Percentiles rank a stretch among this genome's conserved stretches.
Evolutionary conservation across 2,797 vertebrate species (phyloP).

Genomic region (Periparus ater): DNA sequence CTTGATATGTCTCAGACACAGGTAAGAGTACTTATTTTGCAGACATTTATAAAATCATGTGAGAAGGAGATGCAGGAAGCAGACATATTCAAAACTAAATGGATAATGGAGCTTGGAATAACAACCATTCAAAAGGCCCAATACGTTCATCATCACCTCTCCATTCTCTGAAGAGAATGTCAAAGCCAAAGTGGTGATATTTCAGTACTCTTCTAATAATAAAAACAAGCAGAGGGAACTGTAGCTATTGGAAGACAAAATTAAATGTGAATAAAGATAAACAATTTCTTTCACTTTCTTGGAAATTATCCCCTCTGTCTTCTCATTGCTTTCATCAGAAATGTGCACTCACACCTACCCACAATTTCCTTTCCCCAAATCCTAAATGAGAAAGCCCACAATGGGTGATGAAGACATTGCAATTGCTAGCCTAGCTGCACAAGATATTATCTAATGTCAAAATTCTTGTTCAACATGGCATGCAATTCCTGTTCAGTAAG

Average conservation of each 20-base stretch:
- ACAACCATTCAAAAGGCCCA: background rate
- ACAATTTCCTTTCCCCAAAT: background rate
- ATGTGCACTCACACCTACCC: rapidly evolving
- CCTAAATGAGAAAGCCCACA: background rate
- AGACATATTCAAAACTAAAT: background rate
- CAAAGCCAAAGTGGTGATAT: background rate
- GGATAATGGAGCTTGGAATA: background rate
- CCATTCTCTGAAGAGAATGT: background rate
- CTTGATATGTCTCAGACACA: background rate
- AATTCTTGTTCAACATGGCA: background rate
- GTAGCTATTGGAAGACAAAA: background rate
- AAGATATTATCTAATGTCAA: background rate
- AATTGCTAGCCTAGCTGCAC: background rate
- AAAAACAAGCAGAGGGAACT: background rate
- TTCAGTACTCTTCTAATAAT: background rate
- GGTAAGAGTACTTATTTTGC: background rate
- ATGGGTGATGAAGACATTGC: background rate
- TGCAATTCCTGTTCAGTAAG: background rate
- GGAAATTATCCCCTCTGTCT: background rate
- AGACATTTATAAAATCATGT: background rate
- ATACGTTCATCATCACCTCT: background rate
- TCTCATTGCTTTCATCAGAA: background rate
- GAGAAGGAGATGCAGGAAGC: background rate
- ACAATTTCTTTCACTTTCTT: background rate
- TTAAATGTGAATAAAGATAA: background rate